Evolutionary conservation across 2,113 vertebrate genomes (phyloP).

Genomic region (Phyllopteryx taeniolatus): DNA sequence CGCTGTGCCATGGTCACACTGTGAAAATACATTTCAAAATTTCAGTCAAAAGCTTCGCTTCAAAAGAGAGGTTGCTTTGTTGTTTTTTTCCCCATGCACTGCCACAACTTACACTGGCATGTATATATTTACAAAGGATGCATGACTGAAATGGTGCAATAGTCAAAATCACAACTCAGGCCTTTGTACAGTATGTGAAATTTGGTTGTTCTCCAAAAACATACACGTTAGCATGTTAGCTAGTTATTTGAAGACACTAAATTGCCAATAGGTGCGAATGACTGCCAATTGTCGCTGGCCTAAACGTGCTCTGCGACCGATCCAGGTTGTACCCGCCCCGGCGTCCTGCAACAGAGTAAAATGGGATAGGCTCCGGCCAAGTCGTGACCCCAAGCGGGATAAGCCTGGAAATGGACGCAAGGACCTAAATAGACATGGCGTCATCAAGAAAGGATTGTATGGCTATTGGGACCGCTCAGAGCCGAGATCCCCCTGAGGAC

Average conservation of each 20-base stretch:
- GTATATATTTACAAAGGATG: too few relatives aligned
- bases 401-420: not conserved
- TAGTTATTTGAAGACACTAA: not conserved
- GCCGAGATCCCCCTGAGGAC: conserved; percentile 28
- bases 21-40: too few relatives aligned
- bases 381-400: not conserved
- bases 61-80: too few relatives aligned
- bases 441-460: conserved; percentile 10
- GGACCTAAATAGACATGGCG: conserved; percentile 38
- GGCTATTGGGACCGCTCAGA: conserved; percentile 21
- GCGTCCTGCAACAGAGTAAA: not conserved
- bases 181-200: not conserved
- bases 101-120: too few relatives aligned
- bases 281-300: too few relatives aligned
- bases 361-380: not conserved
- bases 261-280: not conserved
- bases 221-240: too few relatives aligned
- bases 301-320: too few relatives aligned
- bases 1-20: too few relatives aligned
- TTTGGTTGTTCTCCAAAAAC: not conserved
- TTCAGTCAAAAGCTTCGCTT: too few relatives aligned
- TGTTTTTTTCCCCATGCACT: too few relatives aligned
- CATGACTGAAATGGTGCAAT: too few relatives aligned
- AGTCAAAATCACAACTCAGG: not conserved
- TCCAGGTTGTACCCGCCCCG: not conserved